phyloP scores from a whole-genome alignment of 2,888 invertebrate species.

The Cotesia congregata region DNA sequence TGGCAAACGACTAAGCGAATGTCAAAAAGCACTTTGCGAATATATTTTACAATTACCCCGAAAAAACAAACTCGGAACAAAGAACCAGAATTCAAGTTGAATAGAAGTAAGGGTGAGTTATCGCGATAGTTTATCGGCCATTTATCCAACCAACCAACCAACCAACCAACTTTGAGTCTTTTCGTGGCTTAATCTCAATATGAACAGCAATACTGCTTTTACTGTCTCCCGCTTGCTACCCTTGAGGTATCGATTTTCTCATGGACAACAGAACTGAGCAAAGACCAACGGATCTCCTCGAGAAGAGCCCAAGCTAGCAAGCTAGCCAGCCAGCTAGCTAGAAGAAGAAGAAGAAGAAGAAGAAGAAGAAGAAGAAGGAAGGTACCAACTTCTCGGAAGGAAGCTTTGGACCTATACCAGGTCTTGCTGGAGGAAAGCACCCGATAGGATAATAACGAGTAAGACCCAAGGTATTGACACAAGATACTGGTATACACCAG shows the following conservation, averaged over 20 bases:
- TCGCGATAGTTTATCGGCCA: neutral
- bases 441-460: constrained; percentile 17
- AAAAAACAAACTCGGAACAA: neutral
- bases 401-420: neutral
- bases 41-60: neutral
- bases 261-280: constrained; percentile 48
- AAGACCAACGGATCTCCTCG: neutral
- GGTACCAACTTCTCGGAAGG: neutral
- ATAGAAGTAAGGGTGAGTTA: neutral
- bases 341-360: neutral
- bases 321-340: neutral
- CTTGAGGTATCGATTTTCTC: constrained; percentile 53
- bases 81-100: neutral
- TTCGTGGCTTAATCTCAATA: constrained; percentile 55
- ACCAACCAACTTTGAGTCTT: constrained; percentile 49
- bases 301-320: constrained; percentile 11
- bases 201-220: constrained; percentile 40
- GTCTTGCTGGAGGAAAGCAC: constrained; percentile 9
- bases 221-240: constrained; percentile 52
- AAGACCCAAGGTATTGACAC: constrained; percentile 32
- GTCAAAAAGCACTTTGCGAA: neutral
- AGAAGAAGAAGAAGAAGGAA: constrained; percentile 23
- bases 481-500: constrained; percentile 37
- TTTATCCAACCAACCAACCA: constrained; percentile 56
- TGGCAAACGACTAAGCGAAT: neutral